Percentiles rank a stretch among this genome's conserved stretches.
Evolutionary conservation across 2,888 invertebrate genomes (phyloP).

Genomic region (Cryptocephalus moraei): DNA sequence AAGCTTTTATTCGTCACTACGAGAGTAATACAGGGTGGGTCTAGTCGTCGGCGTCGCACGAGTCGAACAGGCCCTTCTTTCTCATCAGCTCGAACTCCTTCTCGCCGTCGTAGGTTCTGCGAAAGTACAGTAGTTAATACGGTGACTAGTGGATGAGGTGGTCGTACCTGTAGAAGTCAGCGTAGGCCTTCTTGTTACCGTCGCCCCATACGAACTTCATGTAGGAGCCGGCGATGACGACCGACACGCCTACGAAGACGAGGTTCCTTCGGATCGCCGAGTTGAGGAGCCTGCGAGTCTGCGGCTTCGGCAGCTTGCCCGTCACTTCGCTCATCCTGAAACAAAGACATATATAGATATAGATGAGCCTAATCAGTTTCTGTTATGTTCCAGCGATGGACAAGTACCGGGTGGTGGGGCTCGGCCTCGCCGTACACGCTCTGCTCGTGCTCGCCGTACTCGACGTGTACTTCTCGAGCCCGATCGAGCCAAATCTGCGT

Average conservation of each 20-base stretch:
- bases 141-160: not conserved
- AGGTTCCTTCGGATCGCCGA: constrained; percentile 47
- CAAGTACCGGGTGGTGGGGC: constrained; percentile 18
- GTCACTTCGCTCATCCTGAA: constrained; percentile 7
- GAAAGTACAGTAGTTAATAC: constrained; percentile 19
- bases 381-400: too few relatives aligned
- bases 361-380: too few relatives aligned
- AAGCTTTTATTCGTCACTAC: too few relatives aligned
- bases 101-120: constrained; percentile 56
- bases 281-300: constrained; percentile 59
- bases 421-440: constrained; percentile 57
- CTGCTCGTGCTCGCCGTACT: constrained; percentile 76
- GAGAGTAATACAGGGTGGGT: too few relatives aligned
- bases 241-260: constrained; percentile 29
- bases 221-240: constrained; percentile 31
- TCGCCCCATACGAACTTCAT: constrained; percentile 43
- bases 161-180: constrained; percentile 66
- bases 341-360: too few relatives aligned
- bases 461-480: constrained; percentile 89
- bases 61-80: constrained; percentile 54
- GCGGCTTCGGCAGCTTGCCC: constrained; percentile 38
- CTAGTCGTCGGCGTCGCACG: constrained; percentile 35
- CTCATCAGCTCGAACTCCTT: constrained; percentile 57
- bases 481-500: constrained; percentile 65
- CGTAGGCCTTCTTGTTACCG: constrained; percentile 50